phyloP scores from a whole-genome alignment of 2,888 invertebrate genomes.

The Cheilosia grossa region DNA sequence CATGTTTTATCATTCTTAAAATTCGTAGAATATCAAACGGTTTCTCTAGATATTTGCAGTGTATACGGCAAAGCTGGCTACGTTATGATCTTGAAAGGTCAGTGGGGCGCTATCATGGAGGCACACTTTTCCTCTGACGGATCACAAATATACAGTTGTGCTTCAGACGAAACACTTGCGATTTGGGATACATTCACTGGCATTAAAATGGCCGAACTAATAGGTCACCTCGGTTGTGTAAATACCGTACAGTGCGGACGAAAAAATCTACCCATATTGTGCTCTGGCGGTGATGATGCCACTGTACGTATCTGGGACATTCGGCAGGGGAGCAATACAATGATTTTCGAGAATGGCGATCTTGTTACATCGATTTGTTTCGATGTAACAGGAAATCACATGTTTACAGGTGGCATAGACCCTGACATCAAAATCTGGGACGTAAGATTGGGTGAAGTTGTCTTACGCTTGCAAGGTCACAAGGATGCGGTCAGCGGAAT shows the following conservation, averaged over 20 bases:
- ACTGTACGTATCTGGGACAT: constrained; percentile 97
- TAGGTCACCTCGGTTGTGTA: constrained; percentile 91
- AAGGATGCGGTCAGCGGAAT: constrained; percentile 97
- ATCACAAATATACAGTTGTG: constrained; percentile 92
- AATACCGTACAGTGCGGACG: constrained; percentile 88
- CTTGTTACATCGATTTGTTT: constrained; percentile 95
- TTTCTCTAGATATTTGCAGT: constrained; percentile 92
- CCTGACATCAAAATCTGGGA: constrained; percentile 99
- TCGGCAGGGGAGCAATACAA: constrained; percentile 91
- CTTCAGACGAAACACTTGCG: constrained; percentile 96
- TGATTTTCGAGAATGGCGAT: constrained; percentile 88
- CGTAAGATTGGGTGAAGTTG: constrained; percentile 92
- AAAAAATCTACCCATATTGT: constrained; percentile 94
- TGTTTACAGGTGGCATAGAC: constrained; percentile 98
- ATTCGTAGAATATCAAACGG: not conserved
- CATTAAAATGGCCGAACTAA: constrained; percentile 93
- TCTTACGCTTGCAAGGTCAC: constrained; percentile 97
- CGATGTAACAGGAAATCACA: constrained; percentile 97
- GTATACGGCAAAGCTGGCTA: constrained; percentile 99
- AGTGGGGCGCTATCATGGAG: constrained; percentile 97
- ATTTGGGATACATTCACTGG: constrained; percentile 97
- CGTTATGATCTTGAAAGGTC: constrained; percentile 95
- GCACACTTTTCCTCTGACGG: constrained; percentile 94
- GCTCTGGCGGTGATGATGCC: constrained; percentile 96
- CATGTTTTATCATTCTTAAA: not conserved